Percentiles rank a stretch among this genome's conserved stretches.
phyloP scores from a whole-genome alignment of 2,797 vertebrate genomes.

The Pogoniulus pusillus region DNA sequence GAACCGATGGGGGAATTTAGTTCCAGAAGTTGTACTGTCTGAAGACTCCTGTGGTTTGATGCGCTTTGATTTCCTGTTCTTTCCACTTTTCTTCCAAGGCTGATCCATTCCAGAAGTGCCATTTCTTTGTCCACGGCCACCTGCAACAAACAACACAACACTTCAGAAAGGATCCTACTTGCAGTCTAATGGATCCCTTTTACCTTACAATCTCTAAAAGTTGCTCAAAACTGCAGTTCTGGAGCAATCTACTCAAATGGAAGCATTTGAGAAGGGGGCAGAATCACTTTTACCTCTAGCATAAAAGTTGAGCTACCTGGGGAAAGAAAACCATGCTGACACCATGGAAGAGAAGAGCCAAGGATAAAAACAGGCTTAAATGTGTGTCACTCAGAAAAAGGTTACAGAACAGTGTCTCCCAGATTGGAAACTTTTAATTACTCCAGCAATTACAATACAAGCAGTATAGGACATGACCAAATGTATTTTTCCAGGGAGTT shows the following conservation, averaged over 20 bases:
- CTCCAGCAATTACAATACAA: not conserved
- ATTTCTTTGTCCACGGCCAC: slow-evolving; percentile 73
- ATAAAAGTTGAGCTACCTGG: not conserved
- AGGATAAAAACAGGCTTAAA: not conserved
- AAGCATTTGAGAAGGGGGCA: not conserved
- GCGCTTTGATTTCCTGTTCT: slow-evolving; percentile 86
- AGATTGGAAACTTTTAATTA: not conserved
- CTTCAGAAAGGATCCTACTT: not conserved
- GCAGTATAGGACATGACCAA: not conserved
- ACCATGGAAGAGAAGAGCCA: not conserved
- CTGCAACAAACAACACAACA: not conserved
- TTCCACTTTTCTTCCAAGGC: slow-evolving; percentile 81
- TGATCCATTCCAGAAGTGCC: slow-evolving; percentile 72
- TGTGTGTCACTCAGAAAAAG: not conserved
- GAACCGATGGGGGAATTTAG: slow-evolving; percentile 78
- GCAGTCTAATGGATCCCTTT: not conserved
- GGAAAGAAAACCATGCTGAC: not conserved
- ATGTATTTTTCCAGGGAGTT: not conserved
- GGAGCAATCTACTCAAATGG: not conserved
- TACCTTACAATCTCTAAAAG: not conserved
- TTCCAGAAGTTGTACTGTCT: slow-evolving; percentile 84
- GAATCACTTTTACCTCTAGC: not conserved
- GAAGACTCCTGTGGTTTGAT: slow-evolving; percentile 87
- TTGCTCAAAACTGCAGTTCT: not conserved
- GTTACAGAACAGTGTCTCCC: not conserved